Evolutionary conservation across 2,888 invertebrate species (phyloP).

Genomic region (Nemotelus pantherinus): DNA sequence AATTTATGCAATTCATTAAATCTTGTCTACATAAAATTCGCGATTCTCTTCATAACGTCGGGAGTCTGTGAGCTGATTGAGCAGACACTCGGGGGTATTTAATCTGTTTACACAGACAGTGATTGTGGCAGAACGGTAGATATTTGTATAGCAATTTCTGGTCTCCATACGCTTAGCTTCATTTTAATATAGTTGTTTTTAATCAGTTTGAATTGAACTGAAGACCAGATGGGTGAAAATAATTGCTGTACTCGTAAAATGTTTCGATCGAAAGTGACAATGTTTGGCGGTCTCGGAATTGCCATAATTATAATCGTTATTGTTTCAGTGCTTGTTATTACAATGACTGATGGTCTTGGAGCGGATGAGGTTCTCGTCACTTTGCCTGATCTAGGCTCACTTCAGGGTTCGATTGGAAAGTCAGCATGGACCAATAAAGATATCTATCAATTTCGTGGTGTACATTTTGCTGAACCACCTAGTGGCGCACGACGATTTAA

Average conservation of each 20-base stretch:
- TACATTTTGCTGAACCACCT: slow-evolving; percentile 62
- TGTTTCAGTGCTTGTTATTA: slow-evolving; percentile 36
- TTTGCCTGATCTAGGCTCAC: slow-evolving; percentile 56
- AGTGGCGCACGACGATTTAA: slow-evolving; percentile 57
- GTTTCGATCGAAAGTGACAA: slow-evolving; percentile 13
- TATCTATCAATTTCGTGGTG: slow-evolving; percentile 61
- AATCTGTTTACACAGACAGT: too few species aligned
- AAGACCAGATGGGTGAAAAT: neutral
- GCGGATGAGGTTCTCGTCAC: slow-evolving; percentile 51
- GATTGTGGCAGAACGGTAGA: too few species aligned
- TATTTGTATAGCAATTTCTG: neutral
- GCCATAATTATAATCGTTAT: slow-evolving; percentile 22
- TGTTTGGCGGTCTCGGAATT: slow-evolving; percentile 41
- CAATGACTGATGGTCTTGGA: slow-evolving; percentile 33
- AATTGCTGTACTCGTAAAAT: neutral
- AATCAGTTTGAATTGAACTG: neutral
- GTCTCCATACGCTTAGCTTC: neutral
- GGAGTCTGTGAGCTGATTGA: too few species aligned
- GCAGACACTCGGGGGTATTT: too few species aligned
- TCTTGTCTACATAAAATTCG: too few species aligned
- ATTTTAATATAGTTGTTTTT: neutral
- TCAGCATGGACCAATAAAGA: slow-evolving; percentile 59
- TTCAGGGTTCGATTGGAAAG: slow-evolving; percentile 56
- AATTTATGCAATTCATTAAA: too few species aligned
- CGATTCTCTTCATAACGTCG: too few species aligned